phyloP scores from a whole-genome alignment of 2,113 vertebrate genomes.

The Orthonyx spaldingii region DNA sequence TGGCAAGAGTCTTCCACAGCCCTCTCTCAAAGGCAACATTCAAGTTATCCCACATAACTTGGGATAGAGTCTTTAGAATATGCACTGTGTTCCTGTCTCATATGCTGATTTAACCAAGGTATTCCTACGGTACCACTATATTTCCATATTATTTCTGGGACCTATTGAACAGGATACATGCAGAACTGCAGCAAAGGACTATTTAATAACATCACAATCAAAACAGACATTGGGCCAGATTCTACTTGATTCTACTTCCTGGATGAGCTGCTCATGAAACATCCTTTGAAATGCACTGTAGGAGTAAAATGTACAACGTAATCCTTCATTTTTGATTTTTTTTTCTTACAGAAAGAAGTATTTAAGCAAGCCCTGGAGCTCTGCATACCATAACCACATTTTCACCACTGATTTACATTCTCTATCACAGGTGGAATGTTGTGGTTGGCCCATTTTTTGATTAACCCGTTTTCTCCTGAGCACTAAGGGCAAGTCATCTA shows the following conservation, averaged over 20 bases:
- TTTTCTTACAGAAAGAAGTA: not conserved
- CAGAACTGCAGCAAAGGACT: not conserved
- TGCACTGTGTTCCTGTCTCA: not conserved
- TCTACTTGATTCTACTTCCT: not conserved
- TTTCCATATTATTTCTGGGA: not conserved
- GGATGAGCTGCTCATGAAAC: not conserved
- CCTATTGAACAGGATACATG: not conserved
- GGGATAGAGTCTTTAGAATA: not conserved
- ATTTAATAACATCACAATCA: not conserved
- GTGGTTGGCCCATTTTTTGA: not conserved
- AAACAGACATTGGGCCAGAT: not conserved
- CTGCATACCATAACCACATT: not conserved
- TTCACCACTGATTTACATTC: not conserved
- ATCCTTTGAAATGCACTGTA: not conserved
- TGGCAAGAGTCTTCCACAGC: not conserved
- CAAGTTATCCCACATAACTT: not conserved
- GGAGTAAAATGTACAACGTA: not conserved
- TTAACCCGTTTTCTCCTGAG: not conserved
- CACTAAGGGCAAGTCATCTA: not conserved
- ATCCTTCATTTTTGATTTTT: not conserved
- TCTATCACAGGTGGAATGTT: not conserved
- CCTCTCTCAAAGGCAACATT: not conserved
- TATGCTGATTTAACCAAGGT: not conserved
- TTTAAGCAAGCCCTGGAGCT: not conserved
- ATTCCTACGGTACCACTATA: not conserved